Evolutionary conservation across 2,113 vertebrate genomes (phyloP), one percentile per base, ranked within the genome.

Genomic region (Stigmatopora argus): DNA sequence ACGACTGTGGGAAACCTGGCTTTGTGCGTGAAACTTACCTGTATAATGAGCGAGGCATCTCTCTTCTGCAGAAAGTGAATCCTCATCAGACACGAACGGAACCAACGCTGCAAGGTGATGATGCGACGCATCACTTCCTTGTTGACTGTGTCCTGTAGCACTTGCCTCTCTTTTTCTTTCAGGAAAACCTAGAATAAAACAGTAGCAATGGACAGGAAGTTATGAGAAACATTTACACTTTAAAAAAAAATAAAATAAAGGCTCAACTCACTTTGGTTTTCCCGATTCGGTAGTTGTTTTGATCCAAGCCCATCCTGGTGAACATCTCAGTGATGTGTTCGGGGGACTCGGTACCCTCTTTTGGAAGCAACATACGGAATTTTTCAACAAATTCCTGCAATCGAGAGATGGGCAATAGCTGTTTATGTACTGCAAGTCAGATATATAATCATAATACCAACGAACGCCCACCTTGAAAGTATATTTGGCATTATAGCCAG

Each of bases 401-500:
- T 60, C 2, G 57, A 62, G 35, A 66, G 34, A 66, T 21, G 83
- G 26, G 7, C 17, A 1, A 35, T 48, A 49, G 26, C 31, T n/a
- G 15, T 64, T 49, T 14, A 45, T 9, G n/a, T 7, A 23, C 18
- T 15, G 11, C 5, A 23, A 44, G 44, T 3, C 38, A 34, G 26
- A 56, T 7, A 31, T 34, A 31, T 41, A 31, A 31, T 31, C 26
- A 31, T 53, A 53, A 23, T 31, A 34, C 8, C n/a, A 56, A 56
- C 5, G 1, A 64, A 0, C 11, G 8, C 64, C 49, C 31, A 99
- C 96, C 94, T 92, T 85, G 71, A 98, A 96, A 0, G 93, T 94
- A 35, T 94, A 97, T 74, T 95, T 99, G 81, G 93, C 94, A 12
- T 92, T 93, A 82, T 96, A 99, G 60, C 94, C 94, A 0, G 92